phyloP scores from a whole-genome alignment of 1,140 invertebrate genomes.

The Theocolax elegans region DNA sequence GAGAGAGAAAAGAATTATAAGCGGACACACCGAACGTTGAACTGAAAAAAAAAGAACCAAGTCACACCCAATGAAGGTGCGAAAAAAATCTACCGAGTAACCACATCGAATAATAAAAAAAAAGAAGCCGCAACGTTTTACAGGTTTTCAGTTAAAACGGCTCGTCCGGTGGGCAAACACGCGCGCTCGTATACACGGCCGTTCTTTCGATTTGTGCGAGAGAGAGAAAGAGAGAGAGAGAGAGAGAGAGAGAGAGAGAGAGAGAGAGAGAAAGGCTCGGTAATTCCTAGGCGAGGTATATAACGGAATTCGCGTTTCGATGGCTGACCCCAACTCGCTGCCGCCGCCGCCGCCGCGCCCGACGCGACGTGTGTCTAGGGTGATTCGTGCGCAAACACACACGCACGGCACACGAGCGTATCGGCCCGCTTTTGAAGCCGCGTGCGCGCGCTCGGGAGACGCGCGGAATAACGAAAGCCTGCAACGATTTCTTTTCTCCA shows the following conservation, averaged over 20 bases:
- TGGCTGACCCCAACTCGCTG: slow-evolving; percentile 22
- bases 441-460: background rate
- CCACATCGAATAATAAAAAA: background rate
- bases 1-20: slow-evolving; percentile 2
- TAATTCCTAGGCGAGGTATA: slow-evolving; percentile 36
- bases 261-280: background rate
- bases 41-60: background rate
- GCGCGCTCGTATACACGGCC: background rate
- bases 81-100: background rate
- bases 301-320: slow-evolving; percentile 40
- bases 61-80: background rate
- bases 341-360: background rate
- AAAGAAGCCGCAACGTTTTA: background rate
- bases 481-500: slow-evolving; percentile 11
- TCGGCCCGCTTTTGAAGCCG: slow-evolving; percentile 5
- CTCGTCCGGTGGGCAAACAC: background rate
- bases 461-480: slow-evolving; percentile 8
- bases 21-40: background rate
- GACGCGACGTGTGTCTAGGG: slow-evolving; percentile 17
- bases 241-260: background rate
- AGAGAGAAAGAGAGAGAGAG: background rate
- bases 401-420: too few relatives aligned
- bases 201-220: slow-evolving; percentile 1
- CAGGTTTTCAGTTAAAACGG: background rate
- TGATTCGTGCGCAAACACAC: slow-evolving; percentile 28